Evolutionary conservation across 2,113 vertebrate species (phyloP), one percentile per base, ranked within the genome.

Genomic region (Phyllopteryx taeniolatus): DNA sequence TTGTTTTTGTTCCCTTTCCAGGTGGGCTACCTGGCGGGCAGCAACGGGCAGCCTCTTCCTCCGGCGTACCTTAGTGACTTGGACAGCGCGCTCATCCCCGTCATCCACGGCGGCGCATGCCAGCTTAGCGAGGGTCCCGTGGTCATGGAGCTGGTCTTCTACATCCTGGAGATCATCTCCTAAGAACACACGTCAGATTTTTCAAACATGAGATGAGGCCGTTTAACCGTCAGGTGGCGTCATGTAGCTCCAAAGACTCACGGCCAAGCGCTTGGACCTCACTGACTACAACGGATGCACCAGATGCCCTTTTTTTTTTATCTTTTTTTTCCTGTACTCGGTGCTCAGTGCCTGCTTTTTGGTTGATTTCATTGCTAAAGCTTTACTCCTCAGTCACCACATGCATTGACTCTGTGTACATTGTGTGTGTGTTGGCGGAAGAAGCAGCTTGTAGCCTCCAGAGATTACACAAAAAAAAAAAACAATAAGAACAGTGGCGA

Each of bases 121-220:
- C 97, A 97, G 92, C 88, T 98, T 78, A 98, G 93, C 19, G 97
- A 99, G 86, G 98, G 96, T 71, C 96, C 96, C 0, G 88, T 99
- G 47, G 94, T 96, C 83, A 97, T 99, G 95, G 98, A 99, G 90
- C 95, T 99, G 90, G 93, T 97, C 91, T 99, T 99, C 94, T 99
- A 98, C 94, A 98, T 99, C 91, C 93, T 99, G 92, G 98, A 99
- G 89, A 97, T 97, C 92, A 97, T 99, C 92, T 96, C 95, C 63
- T 99, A 94, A 79, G 62, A 68, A 31, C 20, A 7, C 0, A 13
- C n/a, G 2, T 27, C 31, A 5, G 20, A 14, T 42, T 59, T 59
- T 47, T 12, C 43, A 47, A 47, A 47, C 22, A 12, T 46, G 43
- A 66, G 22, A 12, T 15, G 22, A 47, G 12, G 9, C n/a, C 35